Conservation (phyloP, 1,140 invertebrate species). For the Steinernema feltiae region DNA sequence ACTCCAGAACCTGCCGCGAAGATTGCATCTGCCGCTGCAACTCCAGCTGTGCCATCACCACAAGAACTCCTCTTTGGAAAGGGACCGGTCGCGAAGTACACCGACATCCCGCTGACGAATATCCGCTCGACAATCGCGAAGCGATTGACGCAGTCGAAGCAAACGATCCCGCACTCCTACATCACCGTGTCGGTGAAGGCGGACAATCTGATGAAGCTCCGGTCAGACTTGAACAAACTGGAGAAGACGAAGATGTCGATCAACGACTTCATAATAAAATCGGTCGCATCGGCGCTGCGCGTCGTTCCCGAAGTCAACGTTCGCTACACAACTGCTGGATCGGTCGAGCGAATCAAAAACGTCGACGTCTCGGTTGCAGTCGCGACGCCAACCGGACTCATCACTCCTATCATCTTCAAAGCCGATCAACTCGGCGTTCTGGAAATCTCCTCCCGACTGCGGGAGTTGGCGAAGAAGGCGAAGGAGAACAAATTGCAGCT, state of each 20-base stretch:
- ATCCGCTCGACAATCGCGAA: constrained; percentile 82
- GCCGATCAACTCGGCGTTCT: constrained; percentile 68
- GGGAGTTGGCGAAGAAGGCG: constrained; percentile 79
- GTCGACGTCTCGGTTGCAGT: constrained; percentile 95
- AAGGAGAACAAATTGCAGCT: constrained; percentile 85
- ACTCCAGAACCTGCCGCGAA: constrained; percentile 43
- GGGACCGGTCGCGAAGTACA: constrained; percentile 60
- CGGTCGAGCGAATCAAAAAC: constrained; percentile 80
- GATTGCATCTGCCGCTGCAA: constrained; percentile 14
- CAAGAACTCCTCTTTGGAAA: background rate
- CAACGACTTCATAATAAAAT: constrained; percentile 95
- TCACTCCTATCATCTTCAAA: constrained; percentile 89
- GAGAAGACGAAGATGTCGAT: constrained; percentile 70
- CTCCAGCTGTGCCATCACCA: constrained; percentile 5
- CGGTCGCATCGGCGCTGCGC: constrained; percentile 78
- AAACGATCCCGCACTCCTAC: constrained; percentile 90
- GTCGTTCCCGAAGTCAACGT: constrained; percentile 82
- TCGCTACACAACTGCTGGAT: constrained; percentile 78
- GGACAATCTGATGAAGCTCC: constrained; percentile 63
- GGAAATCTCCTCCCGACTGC: constrained; percentile 76
- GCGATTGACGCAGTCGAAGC: constrained; percentile 79
- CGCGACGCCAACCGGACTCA: constrained; percentile 83
- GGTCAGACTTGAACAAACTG: constrained; percentile 66
- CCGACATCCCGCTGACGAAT: constrained; percentile 76
- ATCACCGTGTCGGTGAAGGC: constrained; percentile 76